Evolutionary conservation across 2,113 vertebrate genomes (phyloP).

Genomic region (Lagopus muta): DNA sequence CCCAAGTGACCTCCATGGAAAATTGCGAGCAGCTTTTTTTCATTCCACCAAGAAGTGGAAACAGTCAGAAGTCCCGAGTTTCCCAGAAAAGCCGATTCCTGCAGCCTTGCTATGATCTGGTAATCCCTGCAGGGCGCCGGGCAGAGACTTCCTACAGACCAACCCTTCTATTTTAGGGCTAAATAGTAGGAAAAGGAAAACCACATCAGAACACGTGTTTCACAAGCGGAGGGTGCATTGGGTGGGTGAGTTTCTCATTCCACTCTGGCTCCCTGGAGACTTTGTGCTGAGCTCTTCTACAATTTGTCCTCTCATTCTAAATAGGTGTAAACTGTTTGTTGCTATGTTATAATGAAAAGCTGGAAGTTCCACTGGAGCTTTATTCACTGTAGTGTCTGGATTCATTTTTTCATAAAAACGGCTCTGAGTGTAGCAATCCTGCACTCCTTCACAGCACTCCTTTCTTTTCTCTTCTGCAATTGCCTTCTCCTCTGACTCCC

Average conservation of each 20-base stretch:
- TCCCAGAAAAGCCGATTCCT: conserved; percentile 48
- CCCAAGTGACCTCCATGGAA: not conserved
- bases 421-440: not conserved
- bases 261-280: not conserved
- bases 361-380: not conserved
- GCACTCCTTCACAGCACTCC: not conserved
- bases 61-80: conserved; percentile 53
- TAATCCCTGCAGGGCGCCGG: not conserved
- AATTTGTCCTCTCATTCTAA: not conserved
- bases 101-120: conserved; percentile 9
- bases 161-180: not conserved
- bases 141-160: conserved; percentile 37
- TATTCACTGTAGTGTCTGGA: not conserved
- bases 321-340: not conserved
- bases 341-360: not conserved
- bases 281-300: not conserved
- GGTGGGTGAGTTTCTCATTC: not conserved
- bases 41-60: conserved; percentile 18
- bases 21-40: conserved; percentile 30
- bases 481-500: not conserved
- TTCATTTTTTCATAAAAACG: not conserved
- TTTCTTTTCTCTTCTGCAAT: not conserved
- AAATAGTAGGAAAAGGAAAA: conserved; percentile 18
- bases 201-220: not conserved
- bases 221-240: not conserved